Conservation (phyloP, 2,888 invertebrate species). For the Hyles lineata region DNA sequence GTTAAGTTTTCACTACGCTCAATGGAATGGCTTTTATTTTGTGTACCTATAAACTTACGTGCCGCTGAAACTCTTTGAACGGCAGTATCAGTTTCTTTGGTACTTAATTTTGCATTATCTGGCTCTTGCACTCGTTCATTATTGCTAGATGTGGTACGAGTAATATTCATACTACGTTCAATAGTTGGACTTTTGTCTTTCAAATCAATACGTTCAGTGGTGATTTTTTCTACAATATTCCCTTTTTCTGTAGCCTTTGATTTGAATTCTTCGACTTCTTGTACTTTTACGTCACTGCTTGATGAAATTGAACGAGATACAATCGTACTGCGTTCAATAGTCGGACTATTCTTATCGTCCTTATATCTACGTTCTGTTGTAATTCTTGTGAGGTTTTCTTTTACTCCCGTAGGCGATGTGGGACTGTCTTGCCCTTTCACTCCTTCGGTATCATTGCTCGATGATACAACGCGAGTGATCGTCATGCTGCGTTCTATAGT, state of each 20-base stretch:
- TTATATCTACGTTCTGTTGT: neutral
- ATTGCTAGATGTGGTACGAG: neutral
- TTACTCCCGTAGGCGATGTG: neutral
- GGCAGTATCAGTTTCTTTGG: neutral
- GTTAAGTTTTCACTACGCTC: neutral
- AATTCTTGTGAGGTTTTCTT: neutral
- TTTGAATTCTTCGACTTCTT: neutral
- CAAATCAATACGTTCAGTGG: neutral
- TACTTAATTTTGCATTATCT: neutral
- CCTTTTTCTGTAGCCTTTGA: neutral
- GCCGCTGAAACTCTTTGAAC: neutral
- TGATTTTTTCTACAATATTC: neutral
- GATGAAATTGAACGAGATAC: neutral
- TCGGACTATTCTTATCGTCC: neutral
- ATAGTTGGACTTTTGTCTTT: neutral
- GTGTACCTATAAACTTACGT: neutral
- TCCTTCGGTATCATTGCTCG: neutral
- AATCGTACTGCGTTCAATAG: neutral
- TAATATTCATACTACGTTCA: neutral
- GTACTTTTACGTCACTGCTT: neutral
- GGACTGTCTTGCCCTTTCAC: neutral
- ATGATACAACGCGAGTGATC: slow-evolving; percentile 8
- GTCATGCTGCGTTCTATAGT: neutral
- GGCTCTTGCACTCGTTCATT: neutral
- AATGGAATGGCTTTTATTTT: neutral